Evolutionary conservation across 2,113 vertebrate species (phyloP).

Genomic region (Lanius collurio): DNA sequence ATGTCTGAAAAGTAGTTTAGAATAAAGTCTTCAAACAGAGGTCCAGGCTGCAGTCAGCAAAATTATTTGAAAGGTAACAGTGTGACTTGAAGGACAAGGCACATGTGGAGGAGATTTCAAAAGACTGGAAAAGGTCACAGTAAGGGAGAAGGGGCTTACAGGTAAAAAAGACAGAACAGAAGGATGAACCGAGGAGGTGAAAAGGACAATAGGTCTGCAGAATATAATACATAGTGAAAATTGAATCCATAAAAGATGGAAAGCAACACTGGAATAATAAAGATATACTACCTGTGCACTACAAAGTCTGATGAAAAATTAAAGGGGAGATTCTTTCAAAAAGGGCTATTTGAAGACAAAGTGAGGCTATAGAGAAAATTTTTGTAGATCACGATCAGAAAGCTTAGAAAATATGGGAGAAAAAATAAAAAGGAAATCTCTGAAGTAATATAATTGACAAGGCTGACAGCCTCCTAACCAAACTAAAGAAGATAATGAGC

Average conservation of each 20-base stretch:
- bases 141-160: background rate
- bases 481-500: conserved; percentile 1
- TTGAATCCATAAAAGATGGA: conserved; percentile 46
- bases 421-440: background rate
- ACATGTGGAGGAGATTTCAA: conserved; percentile 39
- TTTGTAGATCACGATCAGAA: conserved; percentile 11
- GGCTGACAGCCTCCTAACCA: conserved; percentile 1
- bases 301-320: conserved; percentile 24
- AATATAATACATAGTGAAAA: conserved; percentile 26
- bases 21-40: conserved; percentile 43
- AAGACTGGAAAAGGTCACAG: conserved; percentile 45
- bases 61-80: conserved; percentile 32
- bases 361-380: background rate
- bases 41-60: conserved; percentile 36
- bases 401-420: conserved; percentile 6
- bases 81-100: conserved; percentile 12
- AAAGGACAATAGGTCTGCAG: conserved; percentile 48
- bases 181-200: conserved; percentile 27
- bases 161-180: conserved; percentile 16
- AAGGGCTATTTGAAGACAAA: conserved; percentile 7
- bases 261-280: conserved; percentile 44
- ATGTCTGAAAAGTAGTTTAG: conserved; percentile 13
- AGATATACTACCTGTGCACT: background rate
- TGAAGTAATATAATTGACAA: conserved; percentile 43
- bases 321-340: conserved; percentile 17